These are phyloP conservation scores for Synanthedon vespiformis DNA, from an alignment of 2,888 invertebrate species.

Conservation along the genomic window DNA sequence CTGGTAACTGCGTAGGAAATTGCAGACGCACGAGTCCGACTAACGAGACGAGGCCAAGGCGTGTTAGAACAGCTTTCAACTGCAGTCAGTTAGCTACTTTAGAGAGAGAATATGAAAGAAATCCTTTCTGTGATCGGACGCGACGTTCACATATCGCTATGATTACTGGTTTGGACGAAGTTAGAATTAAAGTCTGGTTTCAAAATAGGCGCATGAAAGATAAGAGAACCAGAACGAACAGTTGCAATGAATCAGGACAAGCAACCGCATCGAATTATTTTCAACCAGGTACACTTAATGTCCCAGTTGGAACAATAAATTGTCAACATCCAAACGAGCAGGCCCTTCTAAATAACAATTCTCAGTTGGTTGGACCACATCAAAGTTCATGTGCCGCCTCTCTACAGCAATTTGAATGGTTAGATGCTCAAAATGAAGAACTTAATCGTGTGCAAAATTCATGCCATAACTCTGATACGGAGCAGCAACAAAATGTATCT, in stretches of 20 bases:
- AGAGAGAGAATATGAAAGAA: neutral
- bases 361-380: neutral
- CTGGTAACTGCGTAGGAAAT: neutral
- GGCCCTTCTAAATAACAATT: neutral
- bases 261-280: neutral
- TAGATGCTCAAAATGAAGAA: no score
- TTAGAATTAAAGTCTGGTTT: constrained; percentile 2
- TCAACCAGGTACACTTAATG: neutral
- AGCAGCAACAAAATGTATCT: no score
- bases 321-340: neutral
- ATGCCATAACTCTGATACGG: no score
- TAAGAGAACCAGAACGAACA: constrained; percentile 2
- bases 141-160: neutral
- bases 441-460: no score
- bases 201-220: constrained; percentile 5
- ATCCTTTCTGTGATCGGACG: neutral
- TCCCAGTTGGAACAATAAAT: neutral
- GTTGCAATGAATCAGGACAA: neutral
- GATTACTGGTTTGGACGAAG: neutral
- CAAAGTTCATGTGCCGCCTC: neutral
- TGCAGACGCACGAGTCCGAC: neutral
- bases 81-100: neutral
- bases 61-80: neutral
- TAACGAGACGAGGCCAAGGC: neutral
- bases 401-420: no score